Conservation (phyloP, 2,888 invertebrate genomes). For the Unio delphinus region DNA sequence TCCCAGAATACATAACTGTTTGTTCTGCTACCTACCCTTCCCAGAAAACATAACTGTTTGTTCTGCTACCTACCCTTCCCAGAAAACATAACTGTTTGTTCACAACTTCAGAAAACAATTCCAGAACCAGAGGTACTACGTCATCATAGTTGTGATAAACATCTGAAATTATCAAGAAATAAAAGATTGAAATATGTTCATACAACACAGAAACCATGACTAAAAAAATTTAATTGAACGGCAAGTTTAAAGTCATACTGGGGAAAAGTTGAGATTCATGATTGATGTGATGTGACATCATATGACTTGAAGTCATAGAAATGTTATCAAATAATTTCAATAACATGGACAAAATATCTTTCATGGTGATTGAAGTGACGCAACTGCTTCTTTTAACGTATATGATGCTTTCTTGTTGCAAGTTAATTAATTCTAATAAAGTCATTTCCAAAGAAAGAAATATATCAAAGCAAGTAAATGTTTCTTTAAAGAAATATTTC, state of each 20-base stretch:
- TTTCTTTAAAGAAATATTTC: too few relatives aligned
- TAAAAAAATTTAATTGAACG: not conserved
- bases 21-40: constrained; percentile 67
- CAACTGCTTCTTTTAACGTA: too few relatives aligned
- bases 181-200: not conserved
- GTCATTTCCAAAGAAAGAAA: too few relatives aligned
- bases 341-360: too few relatives aligned
- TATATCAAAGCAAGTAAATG: too few relatives aligned
- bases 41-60: constrained; percentile 79
- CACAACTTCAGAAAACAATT: constrained; percentile 82
- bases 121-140: constrained; percentile 83
- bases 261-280: not conserved
- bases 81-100: constrained; percentile 81
- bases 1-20: constrained; percentile 79
- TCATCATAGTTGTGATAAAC: constrained; percentile 86
- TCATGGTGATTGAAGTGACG: too few relatives aligned
- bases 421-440: too few relatives aligned
- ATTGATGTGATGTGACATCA: too few relatives aligned
- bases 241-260: not conserved
- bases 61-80: too few relatives aligned
- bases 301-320: too few relatives aligned
- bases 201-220: not conserved
- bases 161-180: constrained; percentile 64
- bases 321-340: too few relatives aligned
- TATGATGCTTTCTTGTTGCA: too few relatives aligned